Conservation (phyloP, 2,888 invertebrate genomes). For the Bugulina stolonifera region DNA sequence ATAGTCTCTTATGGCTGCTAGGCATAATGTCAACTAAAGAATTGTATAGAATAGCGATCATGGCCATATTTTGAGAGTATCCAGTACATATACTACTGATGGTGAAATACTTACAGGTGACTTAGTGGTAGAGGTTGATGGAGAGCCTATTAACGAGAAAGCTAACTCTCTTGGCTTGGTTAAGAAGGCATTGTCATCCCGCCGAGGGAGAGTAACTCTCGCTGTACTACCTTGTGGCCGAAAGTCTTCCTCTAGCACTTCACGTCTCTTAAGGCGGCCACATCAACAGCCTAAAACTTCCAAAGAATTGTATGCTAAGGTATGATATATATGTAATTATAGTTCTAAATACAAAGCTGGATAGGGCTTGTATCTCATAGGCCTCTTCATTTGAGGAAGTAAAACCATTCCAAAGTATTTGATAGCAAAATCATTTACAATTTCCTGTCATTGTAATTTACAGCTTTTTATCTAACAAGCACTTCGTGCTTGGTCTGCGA, state of each 20-base stretch:
- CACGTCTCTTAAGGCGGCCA: not conserved
- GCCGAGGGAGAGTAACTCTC: constrained; percentile 36
- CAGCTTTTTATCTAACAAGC: no score
- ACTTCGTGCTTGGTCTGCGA: no score
- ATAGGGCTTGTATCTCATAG: no score
- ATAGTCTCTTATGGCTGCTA: no score
- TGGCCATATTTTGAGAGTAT: not conserved
- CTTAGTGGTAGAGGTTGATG: constrained; percentile 44
- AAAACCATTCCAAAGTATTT: no score
- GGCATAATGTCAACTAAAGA: no score
- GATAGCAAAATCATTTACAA: no score
- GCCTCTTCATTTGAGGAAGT: no score
- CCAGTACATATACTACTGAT: not conserved
- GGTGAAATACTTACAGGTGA: constrained; percentile 36
- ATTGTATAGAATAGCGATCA: no score
- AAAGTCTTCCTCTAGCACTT: not conserved
- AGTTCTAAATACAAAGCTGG: no score
- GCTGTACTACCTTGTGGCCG: constrained; percentile 36
- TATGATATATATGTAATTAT: constrained; percentile 26
- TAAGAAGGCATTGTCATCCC: constrained; percentile 34
- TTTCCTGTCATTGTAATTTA: no score
- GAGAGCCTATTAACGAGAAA: constrained; percentile 31
- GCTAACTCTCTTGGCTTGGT: constrained; percentile 33
- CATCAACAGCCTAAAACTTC: constrained; percentile 30
- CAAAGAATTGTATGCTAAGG: constrained; percentile 34